Evolutionary conservation across 2,888 invertebrate genomes (phyloP).

Genomic region (Sarcophaga carnaria): DNA sequence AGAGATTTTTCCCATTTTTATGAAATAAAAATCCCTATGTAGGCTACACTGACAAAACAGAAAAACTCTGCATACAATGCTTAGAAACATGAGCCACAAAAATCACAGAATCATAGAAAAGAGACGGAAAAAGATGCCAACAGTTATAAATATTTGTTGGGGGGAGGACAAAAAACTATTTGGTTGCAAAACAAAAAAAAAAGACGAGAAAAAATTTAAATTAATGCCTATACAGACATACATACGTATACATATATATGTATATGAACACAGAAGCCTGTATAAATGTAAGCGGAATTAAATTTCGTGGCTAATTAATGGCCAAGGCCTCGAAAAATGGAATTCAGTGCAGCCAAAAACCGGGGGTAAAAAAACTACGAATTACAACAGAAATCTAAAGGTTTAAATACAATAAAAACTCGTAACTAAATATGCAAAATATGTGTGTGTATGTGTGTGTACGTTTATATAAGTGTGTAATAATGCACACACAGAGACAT

Average conservation of each 20-base stretch:
- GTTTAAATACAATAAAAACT: conserved; percentile 1
- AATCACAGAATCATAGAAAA: background rate
- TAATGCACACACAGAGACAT: too few relatives aligned
- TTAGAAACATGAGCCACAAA: too few relatives aligned
- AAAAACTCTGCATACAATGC: too few relatives aligned
- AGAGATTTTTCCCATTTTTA: too few relatives aligned
- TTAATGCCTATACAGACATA: background rate
- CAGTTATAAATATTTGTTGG: background rate
- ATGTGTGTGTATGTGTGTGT: too few relatives aligned
- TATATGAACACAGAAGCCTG: background rate
- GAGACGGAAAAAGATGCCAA: background rate
- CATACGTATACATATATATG: background rate
- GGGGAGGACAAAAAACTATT: background rate
- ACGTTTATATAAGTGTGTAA: too few relatives aligned
- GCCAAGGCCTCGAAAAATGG: conserved; percentile 61
- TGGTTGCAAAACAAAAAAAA: background rate
- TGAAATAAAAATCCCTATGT: too few relatives aligned
- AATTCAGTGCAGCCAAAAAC: conserved; percentile 26
- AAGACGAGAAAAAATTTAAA: background rate
- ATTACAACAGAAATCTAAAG: background rate
- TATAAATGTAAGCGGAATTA: conserved; percentile 67
- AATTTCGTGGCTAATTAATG: conserved; percentile 72
- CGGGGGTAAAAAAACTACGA: too few relatives aligned
- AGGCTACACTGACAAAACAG: too few relatives aligned
- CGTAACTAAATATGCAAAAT: background rate